Base-by-base conservation (phyloP, 1,140 invertebrate genomes). In the Macrocentrus cingulum region DNA sequence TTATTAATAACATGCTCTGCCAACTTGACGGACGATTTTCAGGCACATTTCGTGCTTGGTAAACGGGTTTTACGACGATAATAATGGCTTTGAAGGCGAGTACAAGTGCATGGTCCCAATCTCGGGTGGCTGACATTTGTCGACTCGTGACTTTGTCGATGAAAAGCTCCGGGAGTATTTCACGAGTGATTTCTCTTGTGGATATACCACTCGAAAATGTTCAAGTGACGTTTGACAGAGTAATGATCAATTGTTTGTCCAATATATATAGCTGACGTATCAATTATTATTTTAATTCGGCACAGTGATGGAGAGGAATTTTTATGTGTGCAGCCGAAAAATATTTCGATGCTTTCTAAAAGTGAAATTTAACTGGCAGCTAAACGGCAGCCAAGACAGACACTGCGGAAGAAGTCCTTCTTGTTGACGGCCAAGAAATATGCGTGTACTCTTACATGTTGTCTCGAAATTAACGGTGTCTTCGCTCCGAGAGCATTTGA, bases 101-200 rank as follows among this genome's bases (percentile, higher is more conserved):
- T 59, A 37, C 57, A 59, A 59, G 57, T 59, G 57, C 57, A 59
- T 19, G 57, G 25, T 46, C 50, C 41, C 57, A 36, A 46, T 53
- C 25, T 29, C 16, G 36, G 23, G 32, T 15, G 18, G 19, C 46
- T 49, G 48, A 37, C 42, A 20, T 42, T 44, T 15, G 23, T 29
- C 25, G n/a, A 5, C 25, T 49, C 46, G 46, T 49, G 46, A 49
- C 46, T 49, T 16, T 15, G 4, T 18, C 46, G 29, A 48, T 48
- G 20, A 23, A 32, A 18, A n/a, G 46, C 22, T 13, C 9, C 22
- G 19, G 8, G 44, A 19, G 22, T n/a, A 22, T 46, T 23, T 9
- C n/a, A 46, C 25, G 29, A 34, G 7, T 7, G 46, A 34, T 49
- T 49, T 49, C 46, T 49, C 46, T 49, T 29, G 8, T 18, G 19